Evolutionary conservation across 2,888 invertebrate species (phyloP).

Genomic region (Ischnura elegans): DNA sequence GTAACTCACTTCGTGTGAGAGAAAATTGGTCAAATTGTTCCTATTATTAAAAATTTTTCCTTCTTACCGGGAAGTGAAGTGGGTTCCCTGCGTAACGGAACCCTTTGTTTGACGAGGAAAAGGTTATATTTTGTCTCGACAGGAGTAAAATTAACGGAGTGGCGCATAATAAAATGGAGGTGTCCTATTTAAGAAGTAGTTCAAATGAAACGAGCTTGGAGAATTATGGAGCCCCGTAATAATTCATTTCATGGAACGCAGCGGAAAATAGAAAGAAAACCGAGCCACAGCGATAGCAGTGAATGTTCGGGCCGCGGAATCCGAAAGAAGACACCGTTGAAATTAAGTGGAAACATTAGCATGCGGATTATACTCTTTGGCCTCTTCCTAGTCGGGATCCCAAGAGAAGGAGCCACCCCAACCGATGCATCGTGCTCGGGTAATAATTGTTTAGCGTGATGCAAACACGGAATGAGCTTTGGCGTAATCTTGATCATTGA

Average conservation of each 20-base stretch:
- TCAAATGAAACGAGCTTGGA: background rate
- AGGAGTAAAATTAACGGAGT: no score
- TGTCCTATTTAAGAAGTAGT: background rate
- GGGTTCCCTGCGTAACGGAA: no score
- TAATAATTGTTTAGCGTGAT: conserved; percentile 26
- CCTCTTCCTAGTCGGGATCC: background rate
- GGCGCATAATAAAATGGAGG: no score
- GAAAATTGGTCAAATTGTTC: no score
- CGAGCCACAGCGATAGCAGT: background rate
- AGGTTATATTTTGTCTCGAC: no score
- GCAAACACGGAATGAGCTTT: conserved; percentile 26
- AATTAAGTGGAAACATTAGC: conserved; percentile 31
- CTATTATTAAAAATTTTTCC: no score
- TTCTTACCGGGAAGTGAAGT: no score
- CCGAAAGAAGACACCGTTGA: background rate
- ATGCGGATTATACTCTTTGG: background rate
- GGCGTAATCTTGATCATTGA: conserved; percentile 35
- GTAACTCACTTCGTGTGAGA: no score
- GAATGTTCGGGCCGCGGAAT: background rate
- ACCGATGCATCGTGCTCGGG: background rate
- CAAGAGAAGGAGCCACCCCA: background rate
- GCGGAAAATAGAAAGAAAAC: background rate
- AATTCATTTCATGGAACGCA: background rate
- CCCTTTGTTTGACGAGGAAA: no score
- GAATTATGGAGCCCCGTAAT: background rate